Conservation (phyloP, 2,888 invertebrate genomes). For the Digitonthophagus gazella region DNA sequence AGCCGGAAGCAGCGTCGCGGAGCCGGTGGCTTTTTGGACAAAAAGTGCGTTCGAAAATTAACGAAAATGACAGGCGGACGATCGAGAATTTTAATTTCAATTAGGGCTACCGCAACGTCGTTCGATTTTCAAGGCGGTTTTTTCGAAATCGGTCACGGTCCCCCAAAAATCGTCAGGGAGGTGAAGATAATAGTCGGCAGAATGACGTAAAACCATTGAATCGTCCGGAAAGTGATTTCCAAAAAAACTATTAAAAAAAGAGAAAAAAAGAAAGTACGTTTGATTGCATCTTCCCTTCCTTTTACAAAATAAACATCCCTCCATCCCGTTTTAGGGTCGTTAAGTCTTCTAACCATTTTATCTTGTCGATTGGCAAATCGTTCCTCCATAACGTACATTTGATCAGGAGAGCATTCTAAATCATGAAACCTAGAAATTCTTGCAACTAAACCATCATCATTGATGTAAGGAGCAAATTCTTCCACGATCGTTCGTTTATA, state of each 20-base stretch:
- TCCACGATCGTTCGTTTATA: conserved; percentile 76
- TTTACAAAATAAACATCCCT: conserved; percentile 61
- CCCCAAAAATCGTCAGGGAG: too few species aligned
- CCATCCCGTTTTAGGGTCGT: conserved; percentile 55
- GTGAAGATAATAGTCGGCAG: too few species aligned
- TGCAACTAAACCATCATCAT: conserved; percentile 69
- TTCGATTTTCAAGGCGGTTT: too few species aligned
- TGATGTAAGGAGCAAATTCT: conserved; percentile 73
- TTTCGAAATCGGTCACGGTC: too few species aligned
- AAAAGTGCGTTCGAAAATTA: too few species aligned
- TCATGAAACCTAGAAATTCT: conserved; percentile 62
- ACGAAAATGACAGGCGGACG: too few species aligned
- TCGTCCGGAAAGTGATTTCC: too few species aligned
- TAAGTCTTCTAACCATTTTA: conserved; percentile 56
- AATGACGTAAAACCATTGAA: too few species aligned
- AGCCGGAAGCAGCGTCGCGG: too few species aligned
- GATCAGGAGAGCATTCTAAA: conserved; percentile 54
- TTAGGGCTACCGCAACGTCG: too few species aligned
- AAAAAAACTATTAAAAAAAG: too few species aligned
- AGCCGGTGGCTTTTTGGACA: neutral
- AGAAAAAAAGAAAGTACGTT: conserved; percentile 55
- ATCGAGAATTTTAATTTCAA: too few species aligned
- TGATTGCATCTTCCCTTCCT: conserved; percentile 68
- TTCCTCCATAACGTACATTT: conserved; percentile 55
- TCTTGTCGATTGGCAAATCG: conserved; percentile 67